These are phyloP conservation scores for Drosophila trichaetosa DNA, from an alignment of 2,888 invertebrate species.

Conservation along the genomic window DNA sequence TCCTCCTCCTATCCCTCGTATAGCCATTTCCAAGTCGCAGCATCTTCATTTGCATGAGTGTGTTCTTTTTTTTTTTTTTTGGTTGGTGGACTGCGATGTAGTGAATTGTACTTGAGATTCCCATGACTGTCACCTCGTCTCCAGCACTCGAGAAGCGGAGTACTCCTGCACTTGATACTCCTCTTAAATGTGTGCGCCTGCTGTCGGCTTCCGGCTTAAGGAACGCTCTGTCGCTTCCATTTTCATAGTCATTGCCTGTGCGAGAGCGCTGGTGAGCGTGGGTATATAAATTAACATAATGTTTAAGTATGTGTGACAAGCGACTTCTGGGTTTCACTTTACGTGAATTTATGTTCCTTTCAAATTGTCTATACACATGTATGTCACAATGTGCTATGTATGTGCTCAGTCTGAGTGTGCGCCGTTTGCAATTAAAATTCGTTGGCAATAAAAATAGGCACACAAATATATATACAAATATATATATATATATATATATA, in stretches of 20 bases:
- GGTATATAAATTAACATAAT: conserved; percentile 79
- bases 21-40: conserved; percentile 37
- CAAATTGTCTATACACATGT: conserved; percentile 60
- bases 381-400: neutral
- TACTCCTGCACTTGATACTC: conserved; percentile 9
- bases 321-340: conserved; percentile 78
- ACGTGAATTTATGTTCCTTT: conserved; percentile 76
- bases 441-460: conserved; percentile 65
- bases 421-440: conserved; percentile 69
- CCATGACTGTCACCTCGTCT: conserved; percentile 60
- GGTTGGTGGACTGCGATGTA: conserved; percentile 55
- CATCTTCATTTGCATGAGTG: conserved; percentile 45
- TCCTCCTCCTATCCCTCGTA: conserved; percentile 5
- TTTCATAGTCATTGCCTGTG: conserved; percentile 64
- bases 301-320: conserved; percentile 81
- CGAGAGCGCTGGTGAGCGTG: conserved; percentile 27
- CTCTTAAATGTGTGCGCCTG: conserved; percentile 47
- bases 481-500: neutral
- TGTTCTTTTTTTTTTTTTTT: neutral
- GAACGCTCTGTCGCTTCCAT: conserved; percentile 78
- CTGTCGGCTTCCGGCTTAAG: conserved; percentile 77
- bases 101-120: conserved; percentile 73
- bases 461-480: conserved; percentile 14
- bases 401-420: conserved; percentile 4
- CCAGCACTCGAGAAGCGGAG: neutral